phyloP scores from a whole-genome alignment of 2,888 invertebrate species.

The Rhorus exstirpatorius region DNA sequence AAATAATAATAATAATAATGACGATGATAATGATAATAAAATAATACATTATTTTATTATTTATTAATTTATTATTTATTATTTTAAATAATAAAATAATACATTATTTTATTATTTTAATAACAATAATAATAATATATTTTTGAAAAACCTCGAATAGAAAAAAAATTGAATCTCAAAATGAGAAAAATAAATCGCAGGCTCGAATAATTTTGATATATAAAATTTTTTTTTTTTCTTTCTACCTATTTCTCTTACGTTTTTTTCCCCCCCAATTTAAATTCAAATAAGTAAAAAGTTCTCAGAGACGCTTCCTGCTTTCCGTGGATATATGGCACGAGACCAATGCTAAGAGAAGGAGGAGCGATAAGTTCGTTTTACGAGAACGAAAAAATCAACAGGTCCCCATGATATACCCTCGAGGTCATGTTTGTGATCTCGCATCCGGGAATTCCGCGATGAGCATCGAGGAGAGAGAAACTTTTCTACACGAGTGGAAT shows the following conservation, averaged over 20 bases:
- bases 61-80: too few relatives aligned
- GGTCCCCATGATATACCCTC: constrained; percentile 28
- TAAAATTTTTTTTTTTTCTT: neutral
- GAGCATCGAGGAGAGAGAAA: neutral
- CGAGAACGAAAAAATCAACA: constrained; percentile 52
- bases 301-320: constrained; percentile 51
- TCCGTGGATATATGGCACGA: too few relatives aligned
- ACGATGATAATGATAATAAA: too few relatives aligned
- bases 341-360: too few relatives aligned
- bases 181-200: neutral
- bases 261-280: constrained; percentile 52
- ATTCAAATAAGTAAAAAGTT: constrained; percentile 55
- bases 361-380: neutral
- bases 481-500: constrained; percentile 22
- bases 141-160: too few relatives aligned
- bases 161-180: too few relatives aligned
- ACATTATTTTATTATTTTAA: too few relatives aligned
- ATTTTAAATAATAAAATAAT: too few relatives aligned
- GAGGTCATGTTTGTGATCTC: constrained; percentile 24
- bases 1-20: too few relatives aligned
- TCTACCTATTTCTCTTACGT: neutral
- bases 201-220: neutral
- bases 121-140: too few relatives aligned
- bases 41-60: too few relatives aligned
- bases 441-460: constrained; percentile 7